Conservation (phyloP, 2,888 invertebrate species). For the Neria commutata region DNA sequence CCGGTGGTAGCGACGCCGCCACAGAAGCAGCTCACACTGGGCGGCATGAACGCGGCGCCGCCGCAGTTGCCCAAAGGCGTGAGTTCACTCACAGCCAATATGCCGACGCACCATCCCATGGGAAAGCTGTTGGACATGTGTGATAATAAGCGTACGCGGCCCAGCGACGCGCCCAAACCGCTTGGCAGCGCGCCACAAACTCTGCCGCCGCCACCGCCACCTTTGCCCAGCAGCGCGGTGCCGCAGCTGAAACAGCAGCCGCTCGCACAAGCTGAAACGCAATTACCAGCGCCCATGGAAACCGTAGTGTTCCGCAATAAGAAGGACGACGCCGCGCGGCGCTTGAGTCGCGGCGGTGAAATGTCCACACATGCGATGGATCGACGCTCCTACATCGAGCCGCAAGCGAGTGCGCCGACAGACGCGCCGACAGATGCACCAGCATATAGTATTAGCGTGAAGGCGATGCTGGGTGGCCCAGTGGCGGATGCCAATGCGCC, state of each 20-base stretch:
- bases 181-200: background rate
- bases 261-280: background rate
- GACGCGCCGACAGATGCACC: constrained; percentile 36
- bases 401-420: constrained; percentile 23
- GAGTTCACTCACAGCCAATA: constrained; percentile 32
- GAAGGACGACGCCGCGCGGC: constrained; percentile 28
- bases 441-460: constrained; percentile 49
- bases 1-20: constrained; percentile 42
- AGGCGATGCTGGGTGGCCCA: constrained; percentile 40
- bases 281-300: constrained; percentile 39
- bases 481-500: constrained; percentile 37
- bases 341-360: constrained; percentile 41
- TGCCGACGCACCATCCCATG: constrained; percentile 53
- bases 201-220: constrained; percentile 15
- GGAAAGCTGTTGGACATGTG: constrained; percentile 57
- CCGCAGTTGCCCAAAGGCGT: constrained; percentile 27
- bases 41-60: constrained; percentile 31
- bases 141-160: constrained; percentile 36
- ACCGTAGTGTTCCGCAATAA: constrained; percentile 52
- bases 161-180: background rate
- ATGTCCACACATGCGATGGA: constrained; percentile 57
- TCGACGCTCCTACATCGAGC: constrained; percentile 60
- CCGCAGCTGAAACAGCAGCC: background rate
- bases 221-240: background rate
- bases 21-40: background rate